Percentiles rank a stretch among this genome's conserved stretches.
phyloP scores from a whole-genome alignment of 1,140 invertebrate species.

The Heliconius hermathena region DNA sequence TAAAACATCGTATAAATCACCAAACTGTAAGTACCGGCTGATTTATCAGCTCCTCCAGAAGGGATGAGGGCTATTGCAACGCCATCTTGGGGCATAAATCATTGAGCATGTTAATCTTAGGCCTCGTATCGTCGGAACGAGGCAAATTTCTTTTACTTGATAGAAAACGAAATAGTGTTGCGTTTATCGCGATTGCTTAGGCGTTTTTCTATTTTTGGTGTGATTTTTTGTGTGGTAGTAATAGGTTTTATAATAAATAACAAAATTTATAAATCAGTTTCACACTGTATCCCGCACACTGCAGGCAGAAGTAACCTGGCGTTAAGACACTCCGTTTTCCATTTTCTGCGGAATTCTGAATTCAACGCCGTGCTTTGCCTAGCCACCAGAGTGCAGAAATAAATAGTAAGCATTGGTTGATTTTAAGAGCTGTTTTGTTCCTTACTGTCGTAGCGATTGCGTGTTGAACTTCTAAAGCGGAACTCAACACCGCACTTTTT shows the following conservation, averaged over 20 bases:
- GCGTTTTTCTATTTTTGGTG: background rate
- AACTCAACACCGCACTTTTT: too few relatives aligned
- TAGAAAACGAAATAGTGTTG: conserved; percentile 21
- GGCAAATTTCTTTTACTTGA: conserved; percentile 27
- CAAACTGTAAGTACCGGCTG: conserved; percentile 32
- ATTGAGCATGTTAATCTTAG: conserved; percentile 33
- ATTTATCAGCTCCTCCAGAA: conserved; percentile 37
- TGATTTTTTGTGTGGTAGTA: background rate
- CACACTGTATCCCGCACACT: too few relatives aligned
- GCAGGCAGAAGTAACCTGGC: too few relatives aligned
- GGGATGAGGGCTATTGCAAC: conserved; percentile 37
- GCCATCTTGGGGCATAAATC: conserved; percentile 39
- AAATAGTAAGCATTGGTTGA: too few relatives aligned
- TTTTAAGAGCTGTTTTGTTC: too few relatives aligned
- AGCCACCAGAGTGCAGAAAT: too few relatives aligned
- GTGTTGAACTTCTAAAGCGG: too few relatives aligned
- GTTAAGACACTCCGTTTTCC: too few relatives aligned
- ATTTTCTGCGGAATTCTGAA: too few relatives aligned
- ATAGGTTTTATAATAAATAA: background rate
- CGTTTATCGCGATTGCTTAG: background rate
- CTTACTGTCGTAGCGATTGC: too few relatives aligned
- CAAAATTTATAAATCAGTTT: too few relatives aligned
- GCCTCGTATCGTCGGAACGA: conserved; percentile 18
- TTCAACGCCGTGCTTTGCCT: too few relatives aligned
- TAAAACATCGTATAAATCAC: conserved; percentile 36